Conservation (phyloP, 2,888 invertebrate genomes). For the Ophion ellenae region DNA sequence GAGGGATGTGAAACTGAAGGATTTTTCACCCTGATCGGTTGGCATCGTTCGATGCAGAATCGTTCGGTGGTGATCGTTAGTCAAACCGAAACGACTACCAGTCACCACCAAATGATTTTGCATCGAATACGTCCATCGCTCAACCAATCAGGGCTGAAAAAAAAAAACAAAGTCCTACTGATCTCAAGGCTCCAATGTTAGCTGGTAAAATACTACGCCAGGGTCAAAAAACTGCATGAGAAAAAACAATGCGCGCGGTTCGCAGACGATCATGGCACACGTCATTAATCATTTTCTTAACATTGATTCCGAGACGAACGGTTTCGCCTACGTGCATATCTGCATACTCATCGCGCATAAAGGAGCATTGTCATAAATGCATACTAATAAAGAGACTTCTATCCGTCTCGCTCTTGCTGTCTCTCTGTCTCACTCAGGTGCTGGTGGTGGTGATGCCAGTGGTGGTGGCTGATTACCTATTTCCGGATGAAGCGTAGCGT, state of each 20-base stretch:
- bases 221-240: not conserved
- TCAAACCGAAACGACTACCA: not conserved
- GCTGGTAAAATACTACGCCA: not conserved
- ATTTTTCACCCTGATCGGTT: not conserved
- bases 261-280: slow-evolving; percentile 54
- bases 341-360: slow-evolving; percentile 64
- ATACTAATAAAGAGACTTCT: slow-evolving; percentile 58
- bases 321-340: slow-evolving; percentile 52
- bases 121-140: not conserved
- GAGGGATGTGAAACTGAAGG: not conserved
- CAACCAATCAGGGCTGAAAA: not conserved
- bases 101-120: not conserved
- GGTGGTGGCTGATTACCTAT: slow-evolving; percentile 62
- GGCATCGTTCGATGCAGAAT: not conserved
- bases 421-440: not conserved
- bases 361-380: slow-evolving; percentile 65
- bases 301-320: slow-evolving; percentile 47
- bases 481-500: slow-evolving; percentile 65
- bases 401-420: not conserved
- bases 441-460: not conserved
- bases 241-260: slow-evolving; percentile 29
- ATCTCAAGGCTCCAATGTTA: not conserved
- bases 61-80: not conserved
- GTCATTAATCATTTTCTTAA: slow-evolving; percentile 62
- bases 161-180: not conserved